These are phyloP conservation scores for Prunella strophiata DNA, from an alignment of 2,797 vertebrate species.

Conservation along the genomic window DNA sequence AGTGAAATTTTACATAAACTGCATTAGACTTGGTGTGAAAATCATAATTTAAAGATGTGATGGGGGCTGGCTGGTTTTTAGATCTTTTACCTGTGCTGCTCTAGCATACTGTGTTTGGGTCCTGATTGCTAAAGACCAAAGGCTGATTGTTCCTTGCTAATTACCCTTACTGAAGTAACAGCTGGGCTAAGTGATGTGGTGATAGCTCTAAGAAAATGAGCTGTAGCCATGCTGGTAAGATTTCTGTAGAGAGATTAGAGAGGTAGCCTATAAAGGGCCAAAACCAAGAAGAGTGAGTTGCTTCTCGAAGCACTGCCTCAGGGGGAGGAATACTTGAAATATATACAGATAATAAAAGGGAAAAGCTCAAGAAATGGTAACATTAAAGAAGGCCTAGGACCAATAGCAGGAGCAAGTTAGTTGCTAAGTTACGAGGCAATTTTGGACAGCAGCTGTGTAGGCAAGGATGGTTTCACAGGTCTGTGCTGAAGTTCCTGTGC, in stretches of 20 bases:
- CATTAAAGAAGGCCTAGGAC: neutral
- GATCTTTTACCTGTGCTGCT: neutral
- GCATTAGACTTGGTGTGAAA: neutral
- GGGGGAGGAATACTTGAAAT: neutral
- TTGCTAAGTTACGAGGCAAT: conserved; percentile 36
- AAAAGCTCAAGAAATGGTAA: neutral
- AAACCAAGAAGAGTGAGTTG: neutral
- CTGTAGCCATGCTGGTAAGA: neutral
- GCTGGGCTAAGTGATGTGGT: neutral
- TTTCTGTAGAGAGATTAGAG: neutral
- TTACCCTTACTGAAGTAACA: neutral
- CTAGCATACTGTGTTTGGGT: neutral
- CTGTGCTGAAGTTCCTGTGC: neutral
- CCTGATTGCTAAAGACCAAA: neutral
- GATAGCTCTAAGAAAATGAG: neutral
- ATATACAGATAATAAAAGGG: neutral
- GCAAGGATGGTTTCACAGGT: neutral
- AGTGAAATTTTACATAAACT: neutral
- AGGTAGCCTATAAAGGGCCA: neutral
- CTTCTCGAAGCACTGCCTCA: neutral
- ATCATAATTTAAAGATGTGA: fast-evolving
- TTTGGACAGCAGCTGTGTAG: neutral
- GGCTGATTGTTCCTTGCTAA: neutral
- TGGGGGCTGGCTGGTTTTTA: neutral
- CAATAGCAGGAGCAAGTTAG: neutral